A percentile compares a stretch with the other conserved stretches of the same genome.
These are phyloP conservation scores for Virgularia gustaviana DNA, from an alignment of 92 coral and sea anemone genomes.

Conservation along the genomic window DNA sequence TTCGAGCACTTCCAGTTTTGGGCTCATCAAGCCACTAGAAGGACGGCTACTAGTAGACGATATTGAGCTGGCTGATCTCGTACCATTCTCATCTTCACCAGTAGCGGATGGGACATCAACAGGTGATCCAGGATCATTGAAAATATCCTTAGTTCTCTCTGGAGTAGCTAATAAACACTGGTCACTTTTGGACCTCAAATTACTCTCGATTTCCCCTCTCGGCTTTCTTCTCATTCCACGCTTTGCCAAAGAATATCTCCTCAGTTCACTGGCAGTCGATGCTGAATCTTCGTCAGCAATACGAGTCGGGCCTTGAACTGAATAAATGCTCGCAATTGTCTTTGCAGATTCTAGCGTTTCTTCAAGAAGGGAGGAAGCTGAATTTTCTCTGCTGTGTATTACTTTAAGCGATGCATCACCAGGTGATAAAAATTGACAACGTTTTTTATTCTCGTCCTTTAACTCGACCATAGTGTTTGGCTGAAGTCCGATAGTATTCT, in stretches of 20 bases:
- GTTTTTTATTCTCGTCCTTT: not conserved
- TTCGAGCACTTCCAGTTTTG: slow-evolving; percentile 83
- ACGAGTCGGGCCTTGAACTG: slow-evolving; percentile 32
- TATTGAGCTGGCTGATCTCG: slow-evolving; percentile 13
- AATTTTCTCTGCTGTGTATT: slow-evolving; percentile 31
- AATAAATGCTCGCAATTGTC: slow-evolving; percentile 33
- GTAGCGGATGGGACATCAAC: not conserved
- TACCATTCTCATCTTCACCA: slow-evolving; percentile 23
- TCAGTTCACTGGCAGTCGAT: slow-evolving; percentile 31
- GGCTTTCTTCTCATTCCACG: slow-evolving; percentile 14
- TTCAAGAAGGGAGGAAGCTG: slow-evolving; percentile 34
- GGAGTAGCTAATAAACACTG: not conserved
- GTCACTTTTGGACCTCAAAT: not conserved
- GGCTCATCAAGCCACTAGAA: slow-evolving; percentile 75
- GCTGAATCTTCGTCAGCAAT: slow-evolving; percentile 24
- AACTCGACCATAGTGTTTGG: too few species aligned
- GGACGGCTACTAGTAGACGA: slow-evolving; percentile 70
- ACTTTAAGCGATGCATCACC: slow-evolving; percentile 13
- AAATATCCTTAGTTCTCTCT: not conserved
- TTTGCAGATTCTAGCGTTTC: slow-evolving; percentile 37
- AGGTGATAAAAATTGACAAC: not conserved
- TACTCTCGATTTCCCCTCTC: not conserved
- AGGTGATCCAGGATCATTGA: not conserved
- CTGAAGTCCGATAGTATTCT: too few species aligned
- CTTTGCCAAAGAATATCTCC: slow-evolving; percentile 33